Evolutionary conservation across 2,797 vertebrate species (phyloP).

Genomic region (Hippocampus kuda): DNA sequence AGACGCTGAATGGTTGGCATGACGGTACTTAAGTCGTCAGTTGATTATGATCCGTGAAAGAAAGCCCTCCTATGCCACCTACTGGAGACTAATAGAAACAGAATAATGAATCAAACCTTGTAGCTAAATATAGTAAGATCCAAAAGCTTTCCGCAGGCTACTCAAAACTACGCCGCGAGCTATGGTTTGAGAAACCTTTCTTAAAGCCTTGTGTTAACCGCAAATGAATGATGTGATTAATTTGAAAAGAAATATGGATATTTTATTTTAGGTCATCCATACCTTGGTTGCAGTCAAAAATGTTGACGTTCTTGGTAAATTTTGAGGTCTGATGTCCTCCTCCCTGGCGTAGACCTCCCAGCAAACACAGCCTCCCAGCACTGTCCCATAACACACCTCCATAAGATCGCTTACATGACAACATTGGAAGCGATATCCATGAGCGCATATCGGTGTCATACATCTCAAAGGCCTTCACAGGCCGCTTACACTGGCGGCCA

Average conservation of each 20-base stretch:
- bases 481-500: conserved; percentile 87
- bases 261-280: conserved; percentile 9
- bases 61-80: too few species aligned
- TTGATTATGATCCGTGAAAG: too few species aligned
- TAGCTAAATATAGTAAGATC: too few species aligned
- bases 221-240: too few species aligned
- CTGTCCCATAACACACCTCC: conserved; percentile 79
- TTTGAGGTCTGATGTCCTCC: conserved; percentile 88
- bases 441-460: conserved; percentile 82
- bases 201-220: too few species aligned
- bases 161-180: too few species aligned
- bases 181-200: too few species aligned
- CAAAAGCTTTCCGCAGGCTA: too few species aligned
- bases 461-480: conserved; percentile 83
- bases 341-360: conserved; percentile 87
- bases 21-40: too few species aligned
- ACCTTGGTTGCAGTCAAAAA: conserved; percentile 91
- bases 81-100: too few species aligned
- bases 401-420: conserved; percentile 89
- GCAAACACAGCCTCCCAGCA: conserved; percentile 76
- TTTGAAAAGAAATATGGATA: neutral
- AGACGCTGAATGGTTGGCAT: too few species aligned
- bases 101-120: too few species aligned
- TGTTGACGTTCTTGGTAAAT: conserved; percentile 89
- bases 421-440: conserved; percentile 80